Evolutionary conservation across 1,140 invertebrate species (phyloP).

Genomic region (Leptinotarsa texana): DNA sequence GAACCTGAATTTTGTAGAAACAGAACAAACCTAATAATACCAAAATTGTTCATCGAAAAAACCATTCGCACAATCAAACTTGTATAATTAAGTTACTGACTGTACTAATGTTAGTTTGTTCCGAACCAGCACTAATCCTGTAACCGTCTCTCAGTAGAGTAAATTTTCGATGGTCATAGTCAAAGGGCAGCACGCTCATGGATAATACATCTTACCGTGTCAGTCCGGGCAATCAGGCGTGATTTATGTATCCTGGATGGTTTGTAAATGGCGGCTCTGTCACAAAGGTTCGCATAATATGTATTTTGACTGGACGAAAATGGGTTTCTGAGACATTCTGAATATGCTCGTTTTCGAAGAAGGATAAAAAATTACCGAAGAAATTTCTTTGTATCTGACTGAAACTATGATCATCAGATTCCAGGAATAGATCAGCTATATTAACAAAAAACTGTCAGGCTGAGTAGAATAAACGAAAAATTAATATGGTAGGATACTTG

Average conservation of each 20-base stretch:
- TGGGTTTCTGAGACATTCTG: slow-evolving; percentile 17
- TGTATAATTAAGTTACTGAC: background rate
- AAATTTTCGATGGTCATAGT: background rate
- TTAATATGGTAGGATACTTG: too few species aligned
- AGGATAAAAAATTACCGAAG: background rate
- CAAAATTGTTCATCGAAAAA: too few species aligned
- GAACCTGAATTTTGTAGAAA: too few species aligned
- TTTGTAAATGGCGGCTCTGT: slow-evolving; percentile 24
- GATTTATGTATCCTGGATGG: slow-evolving; percentile 26
- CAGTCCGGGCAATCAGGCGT: slow-evolving; percentile 27
- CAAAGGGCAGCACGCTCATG: slow-evolving; percentile 18
- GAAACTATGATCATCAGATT: background rate
- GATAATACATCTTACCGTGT: slow-evolving; percentile 25
- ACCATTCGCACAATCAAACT: too few species aligned
- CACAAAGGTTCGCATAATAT: slow-evolving; percentile 22
- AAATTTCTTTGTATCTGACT: background rate
- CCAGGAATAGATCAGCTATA: too few species aligned
- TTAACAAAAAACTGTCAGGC: too few species aligned
- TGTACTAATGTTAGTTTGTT: background rate
- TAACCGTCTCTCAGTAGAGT: too few species aligned
- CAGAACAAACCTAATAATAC: too few species aligned
- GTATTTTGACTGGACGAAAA: slow-evolving; percentile 27
- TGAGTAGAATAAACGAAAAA: too few species aligned
- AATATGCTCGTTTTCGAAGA: slow-evolving; percentile 11
- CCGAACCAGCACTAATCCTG: too few species aligned